Percentiles rank a stretch among this genome's conserved stretches.
phyloP scores from a whole-genome alignment of 2,113 vertebrate genomes.

The Limanda limanda region DNA sequence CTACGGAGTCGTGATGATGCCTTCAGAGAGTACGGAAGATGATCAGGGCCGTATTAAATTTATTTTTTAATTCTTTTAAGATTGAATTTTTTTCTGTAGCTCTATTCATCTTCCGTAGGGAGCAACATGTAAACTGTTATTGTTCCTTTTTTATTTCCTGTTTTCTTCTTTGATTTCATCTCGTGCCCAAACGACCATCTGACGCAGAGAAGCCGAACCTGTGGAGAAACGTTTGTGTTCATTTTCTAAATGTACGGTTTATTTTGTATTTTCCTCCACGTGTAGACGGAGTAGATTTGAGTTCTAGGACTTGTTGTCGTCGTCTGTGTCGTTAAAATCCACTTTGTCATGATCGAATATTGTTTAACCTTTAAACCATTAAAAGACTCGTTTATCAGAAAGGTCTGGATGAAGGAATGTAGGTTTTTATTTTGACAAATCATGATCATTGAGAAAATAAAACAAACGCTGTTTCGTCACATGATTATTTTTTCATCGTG shows the following conservation, averaged over 20 bases:
- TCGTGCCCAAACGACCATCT: not conserved
- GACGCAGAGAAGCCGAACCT: conserved; percentile 20
- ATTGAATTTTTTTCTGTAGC: not conserved
- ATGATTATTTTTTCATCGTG: conserved; percentile 56
- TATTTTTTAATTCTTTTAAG: not conserved
- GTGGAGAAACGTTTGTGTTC: conserved; percentile 2
- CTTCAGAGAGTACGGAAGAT: conserved; percentile 12
- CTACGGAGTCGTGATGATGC: conserved; percentile 22
- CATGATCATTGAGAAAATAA: conserved; percentile 43
- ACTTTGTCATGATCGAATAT: conserved; percentile 51
- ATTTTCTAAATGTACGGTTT: conserved; percentile 14
- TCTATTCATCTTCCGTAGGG: not conserved
- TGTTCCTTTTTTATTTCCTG: not conserved
- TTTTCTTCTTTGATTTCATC: conserved; percentile 8
- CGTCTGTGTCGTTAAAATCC: conserved; percentile 6
- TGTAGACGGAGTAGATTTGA: conserved; percentile 14
- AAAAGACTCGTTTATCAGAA: not conserved
- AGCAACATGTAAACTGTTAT: not conserved
- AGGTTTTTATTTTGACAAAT: conserved; percentile 45
- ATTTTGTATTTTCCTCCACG: not conserved
- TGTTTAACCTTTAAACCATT: conserved; percentile 41
- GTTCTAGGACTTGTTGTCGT: conserved; percentile 13
- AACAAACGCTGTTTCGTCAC: conserved; percentile 61
- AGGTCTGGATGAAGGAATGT: conserved; percentile 67
- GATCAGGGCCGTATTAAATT: not conserved